Percentiles rank a stretch among this genome's conserved stretches.
Conservation (phyloP, 2,888 invertebrate genomes). For the Pecten maximus region DNA sequence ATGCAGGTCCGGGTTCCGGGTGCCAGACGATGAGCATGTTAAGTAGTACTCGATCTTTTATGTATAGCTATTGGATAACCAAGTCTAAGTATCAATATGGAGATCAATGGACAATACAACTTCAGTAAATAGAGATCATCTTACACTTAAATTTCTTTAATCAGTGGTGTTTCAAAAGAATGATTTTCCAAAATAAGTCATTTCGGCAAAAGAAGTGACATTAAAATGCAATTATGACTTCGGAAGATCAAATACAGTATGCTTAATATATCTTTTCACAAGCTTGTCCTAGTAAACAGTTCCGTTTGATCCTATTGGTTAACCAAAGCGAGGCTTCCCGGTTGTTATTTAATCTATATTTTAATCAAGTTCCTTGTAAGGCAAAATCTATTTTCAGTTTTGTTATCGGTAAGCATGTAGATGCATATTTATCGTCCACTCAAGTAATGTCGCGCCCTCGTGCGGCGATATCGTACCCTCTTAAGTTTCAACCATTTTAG, state of each 20-base stretch:
- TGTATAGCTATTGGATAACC: neutral
- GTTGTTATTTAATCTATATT: neutral
- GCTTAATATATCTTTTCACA: neutral
- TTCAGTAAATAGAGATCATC: too few species aligned
- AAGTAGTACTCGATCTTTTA: neutral
- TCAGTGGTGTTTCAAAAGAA: neutral
- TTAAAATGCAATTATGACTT: neutral
- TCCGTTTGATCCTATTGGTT: neutral
- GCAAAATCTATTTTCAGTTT: constrained; percentile 27
- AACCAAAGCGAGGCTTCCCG: neutral
- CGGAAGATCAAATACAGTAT: neutral
- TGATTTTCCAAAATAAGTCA: neutral
- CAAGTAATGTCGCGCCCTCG: neutral
- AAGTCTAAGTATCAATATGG: neutral
- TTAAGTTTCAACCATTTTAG: neutral
- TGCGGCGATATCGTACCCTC: neutral
- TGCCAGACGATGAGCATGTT: neutral
- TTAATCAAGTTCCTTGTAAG: constrained; percentile 1
- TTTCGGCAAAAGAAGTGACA: neutral
- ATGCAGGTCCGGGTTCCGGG: neutral
- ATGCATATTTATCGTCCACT: neutral
- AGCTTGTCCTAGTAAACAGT: neutral
- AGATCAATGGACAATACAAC: neutral
- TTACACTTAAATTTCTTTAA: neutral
- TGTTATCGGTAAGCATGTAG: neutral